Base-by-base conservation (phyloP, 1,140 invertebrate genomes). In the Micrasema minimum region DNA sequence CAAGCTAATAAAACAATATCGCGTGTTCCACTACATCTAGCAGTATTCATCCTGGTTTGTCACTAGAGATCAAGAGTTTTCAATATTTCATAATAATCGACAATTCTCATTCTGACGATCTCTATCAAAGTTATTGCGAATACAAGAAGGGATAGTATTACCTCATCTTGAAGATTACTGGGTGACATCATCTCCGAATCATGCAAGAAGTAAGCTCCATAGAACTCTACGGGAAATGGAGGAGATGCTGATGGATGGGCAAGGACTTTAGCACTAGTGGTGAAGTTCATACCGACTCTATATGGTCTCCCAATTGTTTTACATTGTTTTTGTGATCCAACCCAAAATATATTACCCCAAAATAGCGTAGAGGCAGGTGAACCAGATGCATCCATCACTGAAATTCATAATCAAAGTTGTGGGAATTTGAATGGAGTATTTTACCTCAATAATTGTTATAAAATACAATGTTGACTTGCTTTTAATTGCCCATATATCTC, bases 321-420 rank as follows among this genome's bases (percentile, higher is more conserved):
- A 65, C 86, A 87, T 14, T 85, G 79, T 4, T 35, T 76, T 14
- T 72, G 66, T 10, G 75, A 76, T 0, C 86, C 86, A 14, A 84
- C 1, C 86, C 86, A 87, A 38, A 80, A 82, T 74, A 85, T 86
- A 66, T 86, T 83, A 2, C 85, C 85, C 18, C 81, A 82, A 2
- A 82, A 61, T 38, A 87, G 83, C 9, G 83, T 83, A 0, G 78
- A n/a, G 2, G 72, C 76, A 18, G 83, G 80, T 59, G 72, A 68
- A 0, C 86, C 86, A 68, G 83, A 87, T 5, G 83, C 76, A 67
- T 87, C 86, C 10, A 86, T 66, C 75, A 82, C 86, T 87, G 72
- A 76, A 64, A 31, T n/a, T n/a, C n/a, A n/a, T n/a, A n/a, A n/a
- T n/a, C n/a, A n/a, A n/a, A n/a, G n/a, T n/a, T n/a, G n/a, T n/a